These are phyloP conservation scores for Thaumatotibia leucotreta DNA, from an alignment of 1,140 invertebrate genomes.

Conservation along the genomic window DNA sequence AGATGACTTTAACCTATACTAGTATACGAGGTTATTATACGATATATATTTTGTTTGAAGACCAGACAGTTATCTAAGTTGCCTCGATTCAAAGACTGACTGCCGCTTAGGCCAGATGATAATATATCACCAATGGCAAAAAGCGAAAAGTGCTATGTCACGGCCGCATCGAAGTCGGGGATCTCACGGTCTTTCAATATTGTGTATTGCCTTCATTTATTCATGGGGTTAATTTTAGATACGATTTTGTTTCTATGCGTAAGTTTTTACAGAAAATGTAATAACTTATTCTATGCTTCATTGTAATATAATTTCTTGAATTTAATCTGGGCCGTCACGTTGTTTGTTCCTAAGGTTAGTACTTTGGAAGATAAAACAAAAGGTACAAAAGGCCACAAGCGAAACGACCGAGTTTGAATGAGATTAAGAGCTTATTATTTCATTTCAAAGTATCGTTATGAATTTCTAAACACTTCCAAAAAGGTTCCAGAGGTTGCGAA, in stretches of 20 bases:
- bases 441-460: slow-evolving; percentile 11
- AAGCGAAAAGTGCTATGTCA: too few relatives aligned
- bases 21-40: neutral
- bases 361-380: neutral
- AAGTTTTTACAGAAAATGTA: too few relatives aligned
- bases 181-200: too few relatives aligned
- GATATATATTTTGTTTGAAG: neutral
- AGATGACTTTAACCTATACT: neutral
- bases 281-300: too few relatives aligned
- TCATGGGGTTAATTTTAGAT: too few relatives aligned
- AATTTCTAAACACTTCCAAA: slow-evolving; percentile 10
- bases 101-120: too few relatives aligned
- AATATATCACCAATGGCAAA: too few relatives aligned
- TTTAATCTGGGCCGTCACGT: neutral
- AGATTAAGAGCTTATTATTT: slow-evolving; percentile 14
- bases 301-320: too few relatives aligned
- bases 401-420: neutral
- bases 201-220: too few relatives aligned
- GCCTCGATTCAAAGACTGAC: too few relatives aligned
- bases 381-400: neutral
- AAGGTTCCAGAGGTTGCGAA: slow-evolving; percentile 11
- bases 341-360: neutral
- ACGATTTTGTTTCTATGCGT: too few relatives aligned
- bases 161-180: too few relatives aligned
- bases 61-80: neutral